Base-by-base conservation (phyloP, 1,140 invertebrate species). In the Anadara kagoshimensis region DNA sequence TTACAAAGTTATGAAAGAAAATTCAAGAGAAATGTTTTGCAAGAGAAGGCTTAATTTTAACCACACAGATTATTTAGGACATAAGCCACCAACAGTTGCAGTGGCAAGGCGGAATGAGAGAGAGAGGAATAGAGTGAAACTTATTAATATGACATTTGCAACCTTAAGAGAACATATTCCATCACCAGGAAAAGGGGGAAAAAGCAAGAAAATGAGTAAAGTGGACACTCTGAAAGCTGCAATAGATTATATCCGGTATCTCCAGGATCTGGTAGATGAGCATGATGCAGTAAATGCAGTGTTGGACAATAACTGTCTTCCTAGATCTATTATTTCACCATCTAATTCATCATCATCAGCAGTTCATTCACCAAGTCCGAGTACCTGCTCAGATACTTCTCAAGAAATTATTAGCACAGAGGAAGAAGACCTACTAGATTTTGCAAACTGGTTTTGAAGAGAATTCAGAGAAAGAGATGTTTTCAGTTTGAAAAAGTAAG, bases 171-270 rank as follows among this genome's bases (percentile, higher is more conserved):
- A 86, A 62, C 86, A 88, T 71, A 74, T 86, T 45, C 86, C 85
- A 0, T 64, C 70, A 20, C 81, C 78, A 29, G 81, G 81, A 1
- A 78, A 82, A 68, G 79, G 77, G 41, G 85, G 80, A n/a, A 87
- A 86, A 73, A 83, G 78, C 36, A 87, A 85, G 69, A 88, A 87
- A 74, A 82, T 86, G 79, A 89, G 86, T 81, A 98, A 98, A 91
- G 96, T 98, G n/a, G 96, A 98, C 88, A 98, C 96, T 0, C 86
- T 98, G 45, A 92, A 95, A 73, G 96, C 96, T 91, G 97, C 96
- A 5, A 95, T 97, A 0, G 95, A 97, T 82, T 98, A 98, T 85
- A 98, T 98, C 78, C 90, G 94, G 79, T 93, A 94, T 61, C 90
- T 98, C 29, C 94, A 97, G 84, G 92, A 92, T 79, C 86, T 97